Base-by-base conservation (phyloP, 2,888 invertebrate genomes). In the Merodon equestris region DNA sequence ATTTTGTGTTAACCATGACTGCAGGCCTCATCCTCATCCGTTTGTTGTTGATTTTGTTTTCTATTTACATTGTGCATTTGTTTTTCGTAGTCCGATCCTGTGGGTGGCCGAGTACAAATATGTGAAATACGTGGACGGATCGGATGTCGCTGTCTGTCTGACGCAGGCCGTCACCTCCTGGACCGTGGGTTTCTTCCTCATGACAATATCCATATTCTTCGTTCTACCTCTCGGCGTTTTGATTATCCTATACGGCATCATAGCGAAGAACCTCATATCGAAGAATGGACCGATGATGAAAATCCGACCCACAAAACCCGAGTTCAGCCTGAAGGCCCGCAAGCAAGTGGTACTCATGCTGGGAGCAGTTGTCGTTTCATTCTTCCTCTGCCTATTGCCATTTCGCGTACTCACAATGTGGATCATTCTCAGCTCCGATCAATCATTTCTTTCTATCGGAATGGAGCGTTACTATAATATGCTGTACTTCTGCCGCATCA, bases 331-430 rank as follows among this genome's bases (percentile, higher is more conserved):
- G 85, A 91, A 94, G 85, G 95, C 95, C 0, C 91, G 95, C 83
- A 92, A 92, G 84, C 96, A 96, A 90, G 96, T 96, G 15, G 95
- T 96, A 42, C 87, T 95, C 67, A 96, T 96, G 96, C 90, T 96
- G 71, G 94, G 95, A 48, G 94, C 96, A 0, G 96, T 96, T 14
- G 96, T 96, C 2, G 87, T 96, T 60, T 94, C 95, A 84, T 97
- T 97, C 87, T 97, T 97, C 89, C 88, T 96, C 36, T 97, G 97
- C 86, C 90, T 97, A 51, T 92, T 96, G 88, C 97, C 97, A 0
- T 96, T 96, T 86, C 92, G 96, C 81, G 91, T 96, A 4, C 91
- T 97, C 64, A 95, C 93, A 12, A 87, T 97, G 45, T 96, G 95
- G 93, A 93, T 96, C 58, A 94, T 97, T 54, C 89, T 95, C 48